Percentiles rank a stretch among this genome's conserved stretches.
phyloP scores from a whole-genome alignment of 2,797 vertebrate species.

The Novumbra hubbsi region DNA sequence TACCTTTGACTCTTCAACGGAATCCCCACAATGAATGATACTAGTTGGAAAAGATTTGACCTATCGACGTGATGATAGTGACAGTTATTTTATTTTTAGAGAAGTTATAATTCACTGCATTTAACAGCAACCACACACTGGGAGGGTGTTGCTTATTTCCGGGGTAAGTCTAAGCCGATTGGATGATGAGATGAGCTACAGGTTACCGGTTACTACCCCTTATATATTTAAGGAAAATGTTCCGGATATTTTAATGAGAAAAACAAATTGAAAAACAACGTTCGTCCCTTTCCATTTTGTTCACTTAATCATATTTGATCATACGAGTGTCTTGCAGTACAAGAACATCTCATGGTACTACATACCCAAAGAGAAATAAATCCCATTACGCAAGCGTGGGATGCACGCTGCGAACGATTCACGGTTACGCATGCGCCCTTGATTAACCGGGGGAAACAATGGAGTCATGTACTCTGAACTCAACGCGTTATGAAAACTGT shows the following conservation, averaged over 20 bases:
- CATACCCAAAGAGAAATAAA: neutral
- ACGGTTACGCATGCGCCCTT: slow-evolving; percentile 59
- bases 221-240: neutral
- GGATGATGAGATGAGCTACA: slow-evolving; percentile 26
- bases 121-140: slow-evolving; percentile 33
- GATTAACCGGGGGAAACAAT: slow-evolving; percentile 55
- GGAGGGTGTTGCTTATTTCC: slow-evolving; percentile 65
- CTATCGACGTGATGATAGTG: neutral
- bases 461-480: slow-evolving; percentile 44
- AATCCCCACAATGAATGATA: neutral
- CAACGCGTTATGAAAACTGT: slow-evolving; percentile 2
- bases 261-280: neutral
- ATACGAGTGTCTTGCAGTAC: neutral
- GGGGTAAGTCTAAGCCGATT: slow-evolving; percentile 51
- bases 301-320: neutral
- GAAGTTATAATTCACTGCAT: slow-evolving; percentile 43
- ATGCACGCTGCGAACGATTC: neutral
- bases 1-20: neutral
- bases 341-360: neutral
- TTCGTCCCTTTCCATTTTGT: too few relatives aligned
- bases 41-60: neutral
- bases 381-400: neutral
- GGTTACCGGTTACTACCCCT: neutral
- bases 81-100: neutral
- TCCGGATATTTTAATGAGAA: neutral